These are phyloP conservation scores for Cryptocephalus moraei DNA, from an alignment of 2,888 invertebrate species.

Conservation along the genomic window DNA sequence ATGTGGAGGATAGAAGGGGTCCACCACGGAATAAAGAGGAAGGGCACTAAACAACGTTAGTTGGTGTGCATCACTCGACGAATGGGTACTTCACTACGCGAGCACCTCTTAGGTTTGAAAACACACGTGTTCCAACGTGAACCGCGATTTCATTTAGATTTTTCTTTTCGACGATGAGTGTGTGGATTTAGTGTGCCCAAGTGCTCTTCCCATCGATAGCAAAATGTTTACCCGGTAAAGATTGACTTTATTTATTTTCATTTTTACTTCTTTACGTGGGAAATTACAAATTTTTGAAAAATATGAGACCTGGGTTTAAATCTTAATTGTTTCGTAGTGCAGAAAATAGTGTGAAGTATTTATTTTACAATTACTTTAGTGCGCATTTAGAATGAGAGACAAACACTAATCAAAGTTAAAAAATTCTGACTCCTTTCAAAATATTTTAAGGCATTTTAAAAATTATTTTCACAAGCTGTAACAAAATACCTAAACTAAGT, in stretches of 20 bases:
- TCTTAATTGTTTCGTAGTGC: too few species aligned
- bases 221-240: constrained; percentile 36
- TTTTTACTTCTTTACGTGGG: background rate
- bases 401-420: too few species aligned
- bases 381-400: too few species aligned
- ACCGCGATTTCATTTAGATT: constrained; percentile 18
- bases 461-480: too few species aligned
- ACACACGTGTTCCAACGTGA: constrained; percentile 24
- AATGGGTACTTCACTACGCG: constrained; percentile 26
- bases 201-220: constrained; percentile 2
- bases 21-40: constrained; percentile 31
- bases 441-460: too few species aligned
- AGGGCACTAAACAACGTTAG: constrained; percentile 25
- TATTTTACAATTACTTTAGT: too few species aligned
- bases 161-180: constrained; percentile 1
- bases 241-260: background rate
- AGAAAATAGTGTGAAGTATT: too few species aligned
- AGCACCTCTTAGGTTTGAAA: constrained; percentile 16
- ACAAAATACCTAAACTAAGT: too few species aligned
- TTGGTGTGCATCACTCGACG: constrained; percentile 27
- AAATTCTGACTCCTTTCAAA: too few species aligned
- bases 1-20: constrained; percentile 29
- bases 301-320: too few species aligned
- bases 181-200: background rate
- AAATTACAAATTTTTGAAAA: too few species aligned